A percentile compares a stretch with the other conserved stretches of the same genome.
Evolutionary conservation across 2,797 vertebrate species (phyloP).

Genomic region (Diplodus puntazzo): DNA sequence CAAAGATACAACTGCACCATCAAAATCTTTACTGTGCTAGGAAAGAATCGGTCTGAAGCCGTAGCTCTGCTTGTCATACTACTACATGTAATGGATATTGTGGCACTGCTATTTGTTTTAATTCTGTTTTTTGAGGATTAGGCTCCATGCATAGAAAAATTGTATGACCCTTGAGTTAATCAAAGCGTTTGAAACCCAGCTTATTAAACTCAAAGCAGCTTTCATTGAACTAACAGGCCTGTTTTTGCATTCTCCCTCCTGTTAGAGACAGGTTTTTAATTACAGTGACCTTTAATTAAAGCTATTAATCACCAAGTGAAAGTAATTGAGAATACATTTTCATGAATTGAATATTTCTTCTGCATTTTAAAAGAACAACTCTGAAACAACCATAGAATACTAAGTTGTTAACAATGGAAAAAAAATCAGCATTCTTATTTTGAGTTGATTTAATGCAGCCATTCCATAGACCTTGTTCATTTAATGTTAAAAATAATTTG

Average conservation of each 20-base stretch:
- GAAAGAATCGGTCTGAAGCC: neutral
- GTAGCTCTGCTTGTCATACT: neutral
- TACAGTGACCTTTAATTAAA: constrained; percentile 23
- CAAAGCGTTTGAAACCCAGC: constrained; percentile 25
- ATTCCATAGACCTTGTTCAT: neutral
- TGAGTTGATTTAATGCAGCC: constrained; percentile 3
- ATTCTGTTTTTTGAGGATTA: neutral
- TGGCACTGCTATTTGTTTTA: neutral
- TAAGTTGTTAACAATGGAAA: neutral
- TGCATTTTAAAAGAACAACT: neutral
- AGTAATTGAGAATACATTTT: neutral
- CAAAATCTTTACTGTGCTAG: neutral
- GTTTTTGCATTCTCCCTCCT: constrained; percentile 2
- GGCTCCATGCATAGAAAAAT: neutral
- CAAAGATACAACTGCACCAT: neutral
- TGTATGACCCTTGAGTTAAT: constrained; percentile 3
- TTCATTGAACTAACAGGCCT: neutral
- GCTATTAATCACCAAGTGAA: constrained; percentile 12
- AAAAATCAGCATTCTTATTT: neutral
- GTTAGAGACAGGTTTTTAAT: constrained; percentile 17
- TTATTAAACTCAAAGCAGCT: constrained; percentile 5
- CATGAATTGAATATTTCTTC: neutral
- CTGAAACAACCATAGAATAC: neutral
- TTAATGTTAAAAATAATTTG: neutral
- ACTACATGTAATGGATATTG: neutral